These are phyloP conservation scores for Stenodema calcarata DNA, from an alignment of 2,888 invertebrate genomes.

Conservation along the genomic window DNA sequence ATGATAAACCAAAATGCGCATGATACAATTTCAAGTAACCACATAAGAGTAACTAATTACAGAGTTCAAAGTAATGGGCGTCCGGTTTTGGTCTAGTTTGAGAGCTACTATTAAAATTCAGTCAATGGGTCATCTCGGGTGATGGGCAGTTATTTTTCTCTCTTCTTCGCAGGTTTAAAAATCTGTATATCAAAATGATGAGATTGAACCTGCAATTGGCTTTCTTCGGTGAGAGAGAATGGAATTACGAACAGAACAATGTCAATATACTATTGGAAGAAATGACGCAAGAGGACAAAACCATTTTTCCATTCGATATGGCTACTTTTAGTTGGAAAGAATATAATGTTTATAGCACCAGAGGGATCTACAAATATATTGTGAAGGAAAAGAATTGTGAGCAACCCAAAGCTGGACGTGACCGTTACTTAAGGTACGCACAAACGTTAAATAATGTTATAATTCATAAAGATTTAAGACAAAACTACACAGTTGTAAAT, in stretches of 20 bases:
- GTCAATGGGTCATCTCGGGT: too few species aligned
- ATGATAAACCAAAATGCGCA: too few species aligned
- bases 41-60: too few species aligned
- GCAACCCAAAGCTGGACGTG: not conserved
- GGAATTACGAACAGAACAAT: conserved; percentile 42
- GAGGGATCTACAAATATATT: conserved; percentile 50
- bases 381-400: conserved; percentile 27
- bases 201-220: conserved; percentile 35
- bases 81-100: too few species aligned
- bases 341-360: conserved; percentile 24
- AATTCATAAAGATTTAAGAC: too few species aligned
- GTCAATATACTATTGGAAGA: conserved; percentile 47
- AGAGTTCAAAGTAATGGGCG: too few species aligned
- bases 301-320: conserved; percentile 49
- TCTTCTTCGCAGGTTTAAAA: conserved; percentile 38
- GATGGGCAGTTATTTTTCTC: not conserved
- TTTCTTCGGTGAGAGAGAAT: conserved; percentile 40
- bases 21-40: too few species aligned
- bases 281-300: conserved; percentile 49
- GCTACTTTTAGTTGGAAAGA: conserved; percentile 40
- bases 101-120: too few species aligned
- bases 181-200: conserved; percentile 47
- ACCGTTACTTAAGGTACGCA: not conserved
- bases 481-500: too few species aligned
- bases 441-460: too few species aligned